Evolutionary conservation across 2,113 vertebrate genomes (phyloP), one percentile per base, ranked within the genome.

Genomic region (Osmerus mordax): DNA sequence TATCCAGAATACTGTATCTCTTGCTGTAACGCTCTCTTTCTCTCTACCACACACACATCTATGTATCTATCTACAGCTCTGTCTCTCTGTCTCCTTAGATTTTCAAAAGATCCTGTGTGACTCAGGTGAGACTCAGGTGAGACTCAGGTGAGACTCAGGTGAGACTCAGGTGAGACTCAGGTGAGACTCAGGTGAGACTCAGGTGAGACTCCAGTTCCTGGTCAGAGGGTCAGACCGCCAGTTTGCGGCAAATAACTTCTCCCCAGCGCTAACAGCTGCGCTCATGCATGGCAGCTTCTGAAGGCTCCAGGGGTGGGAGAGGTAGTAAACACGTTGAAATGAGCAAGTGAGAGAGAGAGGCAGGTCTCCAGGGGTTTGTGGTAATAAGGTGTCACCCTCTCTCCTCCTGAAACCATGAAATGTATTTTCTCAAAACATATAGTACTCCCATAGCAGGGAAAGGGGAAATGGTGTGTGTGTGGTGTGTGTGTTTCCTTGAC

Each of bases 301-400:
- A 58, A 74, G 18, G 52, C 72, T 77, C 58, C 63, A 59, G 55
- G 52, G 75, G 69, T 66, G 70, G 32, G 18, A 67, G 41, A 75
- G 70, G 60, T 69, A 77, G 81, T 84, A 73, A 80, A 78, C 78
- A 70, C 51, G 67, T 83, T 70, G 55, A 84, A 80, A 80, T 71
- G 32, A 74, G 56, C 81, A 2, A 47, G 41, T 8, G 36, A 41
- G 75, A 71, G 15, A 36, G 41, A 5, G 7, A 47, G 41, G 41
- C 41, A 47, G 9, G 41, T 11, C 13, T 16, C 62, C 12, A 73
- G 12, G 63, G 55, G 15, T 66, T 58, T 64, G 58, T 19, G 41
- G 23, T 74, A 71, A 77, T 75, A 60, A 67, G 51, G 61, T 68
- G 65, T 74, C 73, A 69, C 56, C 56, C 65, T 71, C 53, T 69